Percentiles rank a stretch among this genome's conserved stretches.
Conservation (phyloP, 2,113 vertebrate species). For the Anolis carolinensis region DNA sequence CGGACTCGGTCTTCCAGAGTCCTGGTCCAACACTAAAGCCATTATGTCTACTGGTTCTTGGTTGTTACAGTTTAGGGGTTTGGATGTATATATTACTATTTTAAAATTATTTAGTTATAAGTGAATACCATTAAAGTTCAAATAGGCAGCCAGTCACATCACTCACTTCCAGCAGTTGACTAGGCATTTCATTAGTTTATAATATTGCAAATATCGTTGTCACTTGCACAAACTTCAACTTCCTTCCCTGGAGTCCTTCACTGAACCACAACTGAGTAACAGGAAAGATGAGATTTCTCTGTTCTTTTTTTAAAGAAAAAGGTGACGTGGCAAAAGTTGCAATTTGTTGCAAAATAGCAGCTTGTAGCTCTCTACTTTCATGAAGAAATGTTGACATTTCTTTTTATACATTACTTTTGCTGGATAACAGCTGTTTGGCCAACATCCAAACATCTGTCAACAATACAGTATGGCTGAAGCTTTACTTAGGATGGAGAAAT, state of each 20-base stretch:
- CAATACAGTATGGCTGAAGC: neutral
- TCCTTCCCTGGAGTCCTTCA: neutral
- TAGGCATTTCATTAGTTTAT: neutral
- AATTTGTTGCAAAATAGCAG: neutral
- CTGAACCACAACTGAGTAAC: neutral
- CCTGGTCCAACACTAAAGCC: too few relatives aligned
- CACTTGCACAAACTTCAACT: neutral
- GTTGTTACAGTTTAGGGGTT: too few relatives aligned
- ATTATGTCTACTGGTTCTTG: too few relatives aligned
- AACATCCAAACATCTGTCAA: neutral
- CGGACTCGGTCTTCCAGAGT: too few relatives aligned
- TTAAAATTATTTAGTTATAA: too few relatives aligned
- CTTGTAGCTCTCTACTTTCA: neutral
- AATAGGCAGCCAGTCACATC: too few relatives aligned
- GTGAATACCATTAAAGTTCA: too few relatives aligned
- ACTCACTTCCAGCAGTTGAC: neutral
- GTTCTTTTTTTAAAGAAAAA: neutral
- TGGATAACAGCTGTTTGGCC: neutral
- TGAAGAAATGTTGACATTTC: neutral
- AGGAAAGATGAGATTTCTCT: neutral
- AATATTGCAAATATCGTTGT: neutral
- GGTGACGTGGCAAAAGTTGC: neutral
- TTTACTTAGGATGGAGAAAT: neutral
- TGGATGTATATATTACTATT: too few relatives aligned
- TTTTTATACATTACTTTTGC: neutral